Evolutionary conservation across 2,888 invertebrate genomes (phyloP).

Genomic region (Carcina quercana): DNA sequence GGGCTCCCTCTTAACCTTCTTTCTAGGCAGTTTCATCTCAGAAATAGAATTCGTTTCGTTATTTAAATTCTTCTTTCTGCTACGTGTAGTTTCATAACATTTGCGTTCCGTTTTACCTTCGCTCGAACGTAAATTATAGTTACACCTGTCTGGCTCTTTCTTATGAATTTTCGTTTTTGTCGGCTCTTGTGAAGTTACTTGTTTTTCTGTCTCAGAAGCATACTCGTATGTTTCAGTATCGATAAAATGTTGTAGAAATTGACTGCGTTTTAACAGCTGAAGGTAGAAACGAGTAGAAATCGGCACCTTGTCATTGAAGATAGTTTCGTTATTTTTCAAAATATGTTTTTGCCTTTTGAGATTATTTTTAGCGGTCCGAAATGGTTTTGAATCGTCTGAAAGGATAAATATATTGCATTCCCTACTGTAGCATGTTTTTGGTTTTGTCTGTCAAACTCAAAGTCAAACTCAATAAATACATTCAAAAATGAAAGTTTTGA

Average conservation of each 20-base stretch:
- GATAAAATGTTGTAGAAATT: conserved; percentile 48
- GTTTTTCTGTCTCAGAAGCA: conserved; percentile 53
- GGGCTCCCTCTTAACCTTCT: conserved; percentile 36
- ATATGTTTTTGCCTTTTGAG: conserved; percentile 45
- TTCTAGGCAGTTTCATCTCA: conserved; percentile 16
- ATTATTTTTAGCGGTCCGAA: conserved; percentile 30
- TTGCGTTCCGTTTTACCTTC: conserved; percentile 52
- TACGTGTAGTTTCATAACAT: conserved; percentile 35
- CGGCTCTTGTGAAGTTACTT: conserved; percentile 31
- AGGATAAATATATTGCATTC: too few relatives aligned
- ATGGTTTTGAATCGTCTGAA: conserved; percentile 37
- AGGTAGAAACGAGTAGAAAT: conserved; percentile 61
- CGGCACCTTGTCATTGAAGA: conserved; percentile 61
- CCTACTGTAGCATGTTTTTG: too few relatives aligned
- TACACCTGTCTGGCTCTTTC: conserved; percentile 36
- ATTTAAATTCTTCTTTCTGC: conserved; percentile 20
- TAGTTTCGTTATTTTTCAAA: conserved; percentile 51
- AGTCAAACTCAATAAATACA: too few relatives aligned
- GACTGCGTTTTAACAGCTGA: conserved; percentile 54
- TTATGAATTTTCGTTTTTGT: conserved; percentile 29
- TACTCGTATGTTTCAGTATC: conserved; percentile 53
- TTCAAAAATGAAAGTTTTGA: too few relatives aligned
- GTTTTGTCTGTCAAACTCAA: too few relatives aligned
- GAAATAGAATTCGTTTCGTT: conserved; percentile 18
- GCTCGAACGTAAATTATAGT: conserved; percentile 52